These are phyloP conservation scores for Crypturellus tataupa DNA, from an alignment of 2,797 vertebrate species.

Conservation along the genomic window DNA sequence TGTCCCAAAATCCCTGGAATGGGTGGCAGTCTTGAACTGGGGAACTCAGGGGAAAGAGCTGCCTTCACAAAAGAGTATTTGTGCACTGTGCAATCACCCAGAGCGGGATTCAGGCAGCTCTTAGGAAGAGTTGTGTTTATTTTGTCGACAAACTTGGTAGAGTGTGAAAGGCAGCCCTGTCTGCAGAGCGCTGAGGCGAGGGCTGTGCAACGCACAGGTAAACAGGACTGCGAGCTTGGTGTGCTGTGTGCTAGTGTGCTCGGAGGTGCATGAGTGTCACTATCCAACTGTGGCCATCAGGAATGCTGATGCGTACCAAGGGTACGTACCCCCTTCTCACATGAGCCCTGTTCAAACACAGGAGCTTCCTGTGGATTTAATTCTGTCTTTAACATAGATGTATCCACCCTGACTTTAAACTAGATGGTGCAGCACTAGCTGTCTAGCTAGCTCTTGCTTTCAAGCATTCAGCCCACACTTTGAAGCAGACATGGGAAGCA, in stretches of 20 bases:
- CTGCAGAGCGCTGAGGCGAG: not conserved
- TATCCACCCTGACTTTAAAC: not conserved
- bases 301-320: not conserved
- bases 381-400: not conserved
- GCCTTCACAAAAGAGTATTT: not conserved
- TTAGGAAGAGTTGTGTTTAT: not conserved
- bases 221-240: not conserved
- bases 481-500: not conserved
- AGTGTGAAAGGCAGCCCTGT: not conserved
- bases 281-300: not conserved
- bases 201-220: not conserved
- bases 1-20: rapidly evolving
- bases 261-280: not conserved
- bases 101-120: not conserved
- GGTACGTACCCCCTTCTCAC: not conserved
- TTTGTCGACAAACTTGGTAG: rapidly evolving
- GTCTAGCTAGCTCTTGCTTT: not conserved
- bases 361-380: not conserved
- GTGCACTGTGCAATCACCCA: not conserved
- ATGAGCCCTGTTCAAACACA: not conserved
- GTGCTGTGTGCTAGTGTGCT: not conserved
- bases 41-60: not conserved
- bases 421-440: not conserved
- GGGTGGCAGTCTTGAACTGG: not conserved
- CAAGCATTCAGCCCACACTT: not conserved